Evolutionary conservation across 2,797 vertebrate genomes (phyloP), one percentile per base, ranked within the genome.

Genomic region (Urophycis tenuis): DNA sequence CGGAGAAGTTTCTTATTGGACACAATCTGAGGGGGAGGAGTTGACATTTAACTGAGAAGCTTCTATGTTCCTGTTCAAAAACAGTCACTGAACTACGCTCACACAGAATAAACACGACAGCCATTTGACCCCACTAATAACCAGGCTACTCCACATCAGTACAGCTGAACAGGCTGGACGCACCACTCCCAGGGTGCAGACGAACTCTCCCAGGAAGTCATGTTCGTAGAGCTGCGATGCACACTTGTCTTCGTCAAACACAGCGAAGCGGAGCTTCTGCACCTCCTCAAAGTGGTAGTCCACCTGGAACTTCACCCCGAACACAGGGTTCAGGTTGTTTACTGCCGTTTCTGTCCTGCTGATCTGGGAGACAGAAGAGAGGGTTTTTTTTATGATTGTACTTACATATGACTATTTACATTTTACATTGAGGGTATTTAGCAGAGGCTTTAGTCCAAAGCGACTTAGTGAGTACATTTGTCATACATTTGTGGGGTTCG

Each of bases 261-360:
- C 88, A 80, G 97, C 96, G 29, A 99, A 99, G 86, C 97, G 97
- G 34, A 99, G 94, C 91, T 97, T 99, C 92, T 99, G 97, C 72
- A 99, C 92, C 84, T 99, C 96, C 81, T 99, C 97, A 45, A 99
- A 99, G 90, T 96, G 97, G 85, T 99, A 99, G 87, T 99, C 95
- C 1, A 97, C 85, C 45, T 96, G 89, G 31, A 99, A 99, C 91
- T 99, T 99, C 87, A 94, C 95, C 76, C 97, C 95, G 75, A 99
- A 99, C 35, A 96, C 96, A 0, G 97, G 97, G 84, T 99, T 99
- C 89, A 99, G 91, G 88, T 99, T 99, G 92, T 99, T 99, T 83
- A 99, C 85, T 0, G 96, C 96, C 0, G 97, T 99, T 88, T 99
- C 97, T 2, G 97, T 98, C 87, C 97, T 93, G 53, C 95, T 93